A percentile compares a stretch with the other conserved stretches of the same genome.
phyloP scores from a whole-genome alignment of 2,888 invertebrate species.

The Cheilosia vernalis region DNA sequence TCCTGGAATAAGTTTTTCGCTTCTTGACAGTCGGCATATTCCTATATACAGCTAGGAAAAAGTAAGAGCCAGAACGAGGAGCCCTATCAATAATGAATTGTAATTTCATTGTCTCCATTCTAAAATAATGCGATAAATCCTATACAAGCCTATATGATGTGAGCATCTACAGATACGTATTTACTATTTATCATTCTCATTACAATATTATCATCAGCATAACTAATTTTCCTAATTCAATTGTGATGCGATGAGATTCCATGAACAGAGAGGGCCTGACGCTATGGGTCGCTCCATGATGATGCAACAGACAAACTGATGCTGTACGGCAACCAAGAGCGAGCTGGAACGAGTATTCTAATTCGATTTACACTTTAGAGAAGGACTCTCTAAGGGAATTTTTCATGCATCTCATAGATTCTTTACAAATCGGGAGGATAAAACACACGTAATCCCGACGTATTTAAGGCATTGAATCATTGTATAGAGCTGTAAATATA shows the following conservation, averaged over 20 bases:
- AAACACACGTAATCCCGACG: constrained; percentile 30
- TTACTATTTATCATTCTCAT: constrained; percentile 19
- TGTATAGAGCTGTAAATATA: neutral
- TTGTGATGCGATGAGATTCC: constrained; percentile 40
- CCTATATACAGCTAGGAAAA: neutral
- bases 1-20: neutral
- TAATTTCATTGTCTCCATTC: constrained; percentile 31
- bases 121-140: constrained; percentile 16
- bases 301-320: neutral
- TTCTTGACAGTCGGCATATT: neutral
- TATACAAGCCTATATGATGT: neutral
- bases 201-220: constrained; percentile 57
- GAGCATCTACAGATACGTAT: neutral
- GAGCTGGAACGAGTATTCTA: constrained; percentile 29
- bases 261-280: neutral
- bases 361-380: constrained; percentile 59
- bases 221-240: constrained; percentile 56
- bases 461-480: constrained; percentile 17
- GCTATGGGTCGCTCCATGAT: neutral
- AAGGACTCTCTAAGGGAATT: constrained; percentile 43
- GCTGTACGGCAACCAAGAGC: neutral
- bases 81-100: constrained; percentile 1
- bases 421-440: constrained; percentile 45
- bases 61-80: constrained; percentile 1
- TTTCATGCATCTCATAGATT: constrained; percentile 56